phyloP scores from a whole-genome alignment of 2,888 invertebrate genomes.

The Punctoribates punctum region DNA sequence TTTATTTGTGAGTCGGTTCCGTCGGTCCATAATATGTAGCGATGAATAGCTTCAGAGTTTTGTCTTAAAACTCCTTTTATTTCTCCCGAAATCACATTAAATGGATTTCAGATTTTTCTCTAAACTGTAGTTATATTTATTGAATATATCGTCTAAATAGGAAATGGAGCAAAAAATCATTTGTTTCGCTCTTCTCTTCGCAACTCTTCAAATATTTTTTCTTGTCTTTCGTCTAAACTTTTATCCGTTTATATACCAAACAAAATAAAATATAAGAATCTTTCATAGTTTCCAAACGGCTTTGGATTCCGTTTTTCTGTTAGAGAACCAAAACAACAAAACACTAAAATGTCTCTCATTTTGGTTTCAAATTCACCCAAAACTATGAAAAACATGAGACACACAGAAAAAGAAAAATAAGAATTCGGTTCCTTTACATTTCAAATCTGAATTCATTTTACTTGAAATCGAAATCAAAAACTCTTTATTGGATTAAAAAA shows the following conservation, averaged over 20 bases:
- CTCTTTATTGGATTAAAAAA: no score
- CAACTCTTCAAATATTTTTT: slow-evolving; percentile 7
- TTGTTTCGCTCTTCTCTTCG: not conserved
- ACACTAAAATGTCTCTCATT: no score
- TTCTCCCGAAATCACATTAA: slow-evolving; percentile 1
- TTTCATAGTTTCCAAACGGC: no score
- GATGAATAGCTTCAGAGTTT: not conserved
- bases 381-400: no score
- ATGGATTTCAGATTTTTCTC: slow-evolving; percentile 7
- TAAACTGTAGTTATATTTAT: slow-evolving; percentile 1
- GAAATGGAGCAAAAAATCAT: slow-evolving; percentile 28
- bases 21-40: not conserved
- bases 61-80: not conserved
- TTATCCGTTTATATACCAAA: not conserved
- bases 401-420: no score
- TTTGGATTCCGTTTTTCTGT: no score
- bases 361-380: no score
- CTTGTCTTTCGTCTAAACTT: not conserved
- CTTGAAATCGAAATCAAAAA: no score
- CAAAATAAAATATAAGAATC: not conserved
- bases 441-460: no score
- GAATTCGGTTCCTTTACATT: no score
- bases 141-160: slow-evolving; percentile 18
- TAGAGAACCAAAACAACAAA: no score
- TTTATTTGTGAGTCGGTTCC: no score